Evolutionary conservation across 2,113 vertebrate genomes (phyloP).

Genomic region (Daphoenositta chrysoptera): DNA sequence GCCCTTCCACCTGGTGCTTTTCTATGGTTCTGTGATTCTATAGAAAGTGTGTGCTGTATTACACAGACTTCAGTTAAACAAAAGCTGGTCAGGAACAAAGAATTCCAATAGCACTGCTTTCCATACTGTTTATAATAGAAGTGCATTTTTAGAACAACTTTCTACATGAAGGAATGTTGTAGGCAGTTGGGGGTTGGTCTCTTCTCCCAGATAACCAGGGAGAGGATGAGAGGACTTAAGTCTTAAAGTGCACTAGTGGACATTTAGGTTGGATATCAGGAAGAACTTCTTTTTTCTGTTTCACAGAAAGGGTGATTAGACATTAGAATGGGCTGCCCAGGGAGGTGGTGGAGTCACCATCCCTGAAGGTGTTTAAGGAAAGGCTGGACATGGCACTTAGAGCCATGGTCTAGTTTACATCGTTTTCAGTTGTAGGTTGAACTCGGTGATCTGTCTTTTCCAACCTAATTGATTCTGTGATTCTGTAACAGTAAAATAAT

Average conservation of each 20-base stretch:
- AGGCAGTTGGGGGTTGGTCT: background rate
- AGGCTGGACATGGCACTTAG: background rate
- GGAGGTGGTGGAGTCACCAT: background rate
- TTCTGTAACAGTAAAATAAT: background rate
- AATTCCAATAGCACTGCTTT: background rate
- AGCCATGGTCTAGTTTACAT: background rate
- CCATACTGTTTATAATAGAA: background rate
- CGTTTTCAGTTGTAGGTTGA: background rate
- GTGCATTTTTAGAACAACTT: background rate
- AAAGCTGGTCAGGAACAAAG: background rate
- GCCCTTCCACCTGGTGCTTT: background rate
- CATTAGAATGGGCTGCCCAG: background rate
- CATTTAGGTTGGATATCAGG: background rate
- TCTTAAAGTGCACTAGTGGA: background rate
- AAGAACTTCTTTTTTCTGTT: background rate
- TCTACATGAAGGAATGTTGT: background rate
- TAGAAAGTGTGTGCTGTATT: fast-evolving
- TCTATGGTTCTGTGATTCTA: background rate
- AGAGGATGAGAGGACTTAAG: background rate
- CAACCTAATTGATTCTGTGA: background rate
- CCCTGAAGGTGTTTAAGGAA: background rate
- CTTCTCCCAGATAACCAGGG: background rate
- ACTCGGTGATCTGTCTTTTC: background rate
- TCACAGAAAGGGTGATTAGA: background rate
- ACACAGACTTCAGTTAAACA: background rate